Evolutionary conservation across 2,888 invertebrate species (phyloP), one percentile per base, ranked within the genome.

Genomic region (Antitype chi): DNA sequence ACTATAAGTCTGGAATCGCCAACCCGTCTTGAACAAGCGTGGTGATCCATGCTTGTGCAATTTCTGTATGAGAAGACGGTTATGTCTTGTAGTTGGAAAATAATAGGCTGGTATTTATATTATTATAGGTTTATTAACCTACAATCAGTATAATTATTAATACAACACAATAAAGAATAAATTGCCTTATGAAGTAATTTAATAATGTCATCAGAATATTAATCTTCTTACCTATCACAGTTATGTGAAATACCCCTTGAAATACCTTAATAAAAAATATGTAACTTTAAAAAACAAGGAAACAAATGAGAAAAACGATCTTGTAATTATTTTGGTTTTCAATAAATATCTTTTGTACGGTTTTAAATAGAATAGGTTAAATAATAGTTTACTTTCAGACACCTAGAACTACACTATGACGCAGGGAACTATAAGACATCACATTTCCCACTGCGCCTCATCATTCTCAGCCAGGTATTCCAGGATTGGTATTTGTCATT

Each of bases 201-300:
- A 70, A 70, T 76, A 75, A 72, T 74, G 53, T 79, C 67, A 73
- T 62, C 47, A 69, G 66, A 63, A 66, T 62, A 17, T 9, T 28
- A 75, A 59, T 67, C 1, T 52, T 64, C 23, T 57, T 63, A 68
- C n/a, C 53, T 87, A 85, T 87, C 85, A 85, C 85, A 85, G 85
- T 81, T 69, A 70, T 59, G 69, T 85, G 67, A 60, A 81, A n/a
- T 32, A n/a, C n/a, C 11, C 17, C 17, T 59, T 32, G 0, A 68
- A 32, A 62, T 32, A 68, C 17, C 32, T 68, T 68, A 32, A 17
- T n/a, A 32, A 28, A 32, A 60, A 17, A n/a, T n/a, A 57, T 67
- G 32, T 32, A 32, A 32, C 5, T 9, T 28, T 15, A 3, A 9
- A 55, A 57, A 15, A 23, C 28, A 28, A 53, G 23, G 23, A 67